These are phyloP conservation scores for Calephelis nemesis DNA, from an alignment of 1,140 invertebrate genomes.

Conservation along the genomic window DNA sequence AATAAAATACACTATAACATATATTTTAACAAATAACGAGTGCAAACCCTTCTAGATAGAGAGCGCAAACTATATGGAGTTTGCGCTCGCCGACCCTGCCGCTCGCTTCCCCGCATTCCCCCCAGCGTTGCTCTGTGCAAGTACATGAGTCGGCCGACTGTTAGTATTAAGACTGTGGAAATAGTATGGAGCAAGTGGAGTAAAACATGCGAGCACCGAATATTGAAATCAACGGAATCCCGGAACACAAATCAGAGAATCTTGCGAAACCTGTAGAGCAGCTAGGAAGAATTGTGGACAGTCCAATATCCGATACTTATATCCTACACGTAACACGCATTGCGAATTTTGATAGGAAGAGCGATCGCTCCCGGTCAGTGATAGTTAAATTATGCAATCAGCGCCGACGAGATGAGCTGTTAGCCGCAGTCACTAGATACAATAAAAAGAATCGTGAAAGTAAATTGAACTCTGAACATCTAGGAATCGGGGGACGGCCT, in stretches of 20 bases:
- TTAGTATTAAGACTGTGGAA: too few species aligned
- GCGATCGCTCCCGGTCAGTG: slow-evolving; percentile 27
- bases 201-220: slow-evolving; percentile 27
- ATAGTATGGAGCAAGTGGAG: slow-evolving; percentile 22
- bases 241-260: slow-evolving; percentile 20
- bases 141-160: too few species aligned
- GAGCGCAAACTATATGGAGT: too few species aligned
- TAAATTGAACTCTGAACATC: slow-evolving; percentile 26
- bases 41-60: too few species aligned
- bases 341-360: slow-evolving; percentile 29
- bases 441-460: slow-evolving; percentile 25
- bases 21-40: too few species aligned
- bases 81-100: too few species aligned
- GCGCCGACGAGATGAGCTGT: slow-evolving; percentile 23
- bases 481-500: slow-evolving; percentile 9
- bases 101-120: too few species aligned
- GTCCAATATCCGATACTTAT: too few species aligned
- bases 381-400: neutral
- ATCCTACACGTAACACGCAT: slow-evolving; percentile 26
- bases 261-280: slow-evolving; percentile 19
- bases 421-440: slow-evolving; percentile 27
- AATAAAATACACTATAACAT: too few species aligned
- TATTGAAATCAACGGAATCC: slow-evolving; percentile 31
- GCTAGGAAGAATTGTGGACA: slow-evolving; percentile 17
- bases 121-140: too few species aligned